Evolutionary conservation across 1,140 invertebrate species (phyloP), one percentile per base, ranked within the genome.

Genomic region (Lanistes nyassanus): DNA sequence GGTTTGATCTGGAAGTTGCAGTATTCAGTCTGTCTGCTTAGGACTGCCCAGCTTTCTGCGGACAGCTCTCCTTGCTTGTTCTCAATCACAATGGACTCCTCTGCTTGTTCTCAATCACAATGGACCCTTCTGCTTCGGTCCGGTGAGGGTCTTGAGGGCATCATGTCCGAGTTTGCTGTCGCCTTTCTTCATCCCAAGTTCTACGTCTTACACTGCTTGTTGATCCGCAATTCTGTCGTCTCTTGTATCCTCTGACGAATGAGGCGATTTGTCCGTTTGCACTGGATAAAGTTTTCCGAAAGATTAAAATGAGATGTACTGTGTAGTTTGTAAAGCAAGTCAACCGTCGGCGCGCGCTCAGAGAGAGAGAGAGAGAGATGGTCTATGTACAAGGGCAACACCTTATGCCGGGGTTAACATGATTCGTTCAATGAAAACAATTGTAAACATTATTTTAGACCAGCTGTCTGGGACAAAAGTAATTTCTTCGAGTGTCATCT

Each of bases 291-390:
- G 51, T 47, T n/a, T 1, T 16, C 26, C n/a, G 65, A 67, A 2
- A 67, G 39, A 67, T 23, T 34, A 4, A 67, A 36, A 3, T 23
- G 37, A 36, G 31, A 65, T 13, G 29, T 13, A 65, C 11, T 16
- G 31, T 16, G 53, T 16, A n/a, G n/a, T 13, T 16, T 13, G n/a
- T 13, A 55, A n/a, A 55, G 53, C 13, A n/a, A 55, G 53, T 13
- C 13, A n/a, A 55, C 13, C 13, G 53, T 16, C 13, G n/a, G 53
- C 13, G 53, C 13, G 53, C 13, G 53, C n/a, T n/a, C n/a, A 55
- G 53, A 55, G 53, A 55, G 53, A 55, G 53, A 62, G 58, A 62
- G 2, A 62, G 58, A 62, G 58, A 62, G 2, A 62, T n/a, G 34
- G 58, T 29, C 11, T 29, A 31, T 29, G 11, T 9, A 4, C 26